These are phyloP conservation scores for Cephalotes varians DNA, from an alignment of 2,888 invertebrate genomes.

Conservation along the genomic window DNA sequence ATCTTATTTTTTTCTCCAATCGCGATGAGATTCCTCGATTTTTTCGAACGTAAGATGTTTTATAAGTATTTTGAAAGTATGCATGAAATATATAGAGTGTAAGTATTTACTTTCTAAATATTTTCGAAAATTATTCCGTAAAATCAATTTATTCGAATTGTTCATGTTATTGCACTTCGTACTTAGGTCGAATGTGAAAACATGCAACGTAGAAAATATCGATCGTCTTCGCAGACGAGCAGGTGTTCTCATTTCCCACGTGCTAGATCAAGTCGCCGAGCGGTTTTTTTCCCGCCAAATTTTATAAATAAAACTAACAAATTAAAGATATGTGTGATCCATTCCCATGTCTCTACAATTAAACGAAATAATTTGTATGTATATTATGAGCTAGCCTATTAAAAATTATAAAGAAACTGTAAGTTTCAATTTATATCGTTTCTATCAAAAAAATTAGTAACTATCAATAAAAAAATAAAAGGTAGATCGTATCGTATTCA, in stretches of 20 bases:
- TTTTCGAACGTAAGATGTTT: neutral
- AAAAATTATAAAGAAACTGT: conserved; percentile 2
- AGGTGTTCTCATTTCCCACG: conserved; percentile 73
- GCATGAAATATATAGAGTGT: neutral
- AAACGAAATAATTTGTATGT: neutral
- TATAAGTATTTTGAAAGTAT: neutral
- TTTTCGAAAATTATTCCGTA: neutral
- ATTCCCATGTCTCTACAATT: neutral
- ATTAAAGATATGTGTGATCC: neutral
- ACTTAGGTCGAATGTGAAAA: conserved; percentile 51
- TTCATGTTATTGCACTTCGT: neutral
- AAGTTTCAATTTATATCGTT: neutral
- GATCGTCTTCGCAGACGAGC: conserved; percentile 59
- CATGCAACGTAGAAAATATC: conserved; percentile 66
- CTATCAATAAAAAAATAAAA: neutral
- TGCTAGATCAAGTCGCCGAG: conserved; percentile 36
- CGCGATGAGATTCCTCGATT: neutral
- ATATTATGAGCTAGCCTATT: neutral
- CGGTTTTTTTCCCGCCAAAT: conserved; percentile 4
- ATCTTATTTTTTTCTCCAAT: neutral
- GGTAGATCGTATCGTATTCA: neutral
- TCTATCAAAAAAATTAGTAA: neutral
- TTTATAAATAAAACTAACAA: neutral
- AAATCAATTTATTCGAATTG: neutral
- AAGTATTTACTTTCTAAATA: neutral